Percentiles rank a stretch among this genome's conserved stretches.
phyloP scores from a whole-genome alignment of 2,797 vertebrate species.

The Sternarchorhynchus goeldii region DNA sequence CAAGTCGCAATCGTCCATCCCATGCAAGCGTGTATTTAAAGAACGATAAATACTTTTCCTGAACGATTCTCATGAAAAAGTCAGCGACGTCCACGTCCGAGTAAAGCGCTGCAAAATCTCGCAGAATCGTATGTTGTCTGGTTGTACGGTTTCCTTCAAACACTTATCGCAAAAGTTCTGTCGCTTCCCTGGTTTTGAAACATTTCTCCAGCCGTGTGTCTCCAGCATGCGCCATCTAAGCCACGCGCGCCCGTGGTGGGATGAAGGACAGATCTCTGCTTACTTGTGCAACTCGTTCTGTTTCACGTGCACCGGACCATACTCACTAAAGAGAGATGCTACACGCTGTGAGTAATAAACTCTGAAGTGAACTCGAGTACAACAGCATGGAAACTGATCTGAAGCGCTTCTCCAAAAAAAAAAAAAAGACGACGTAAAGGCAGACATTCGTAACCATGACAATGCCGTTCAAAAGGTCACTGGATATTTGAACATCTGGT shows the following conservation, averaged over 20 bases:
- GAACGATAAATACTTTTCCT: constrained; percentile 21
- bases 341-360: neutral
- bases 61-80: constrained; percentile 12
- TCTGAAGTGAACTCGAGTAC: no score
- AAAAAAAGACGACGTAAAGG: constrained; percentile 16
- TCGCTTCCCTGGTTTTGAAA: neutral
- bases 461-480: constrained; percentile 55
- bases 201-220: no score
- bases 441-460: constrained; percentile 39
- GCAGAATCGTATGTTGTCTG: no score
- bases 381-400: no score
- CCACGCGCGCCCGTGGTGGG: neutral
- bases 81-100: constrained; percentile 8
- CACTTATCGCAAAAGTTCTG: neutral
- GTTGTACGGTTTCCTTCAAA: neutral
- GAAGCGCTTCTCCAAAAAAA: neutral
- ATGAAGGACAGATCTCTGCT: neutral
- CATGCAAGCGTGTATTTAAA: constrained; percentile 27
- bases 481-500: no score
- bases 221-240: no score
- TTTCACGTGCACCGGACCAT: neutral
- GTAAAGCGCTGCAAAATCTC: no score
- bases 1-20: constrained; percentile 38
- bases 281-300: neutral
- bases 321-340: neutral